Evolutionary conservation across 1,140 invertebrate genomes (phyloP).

Genomic region (Cepaea nemoralis): DNA sequence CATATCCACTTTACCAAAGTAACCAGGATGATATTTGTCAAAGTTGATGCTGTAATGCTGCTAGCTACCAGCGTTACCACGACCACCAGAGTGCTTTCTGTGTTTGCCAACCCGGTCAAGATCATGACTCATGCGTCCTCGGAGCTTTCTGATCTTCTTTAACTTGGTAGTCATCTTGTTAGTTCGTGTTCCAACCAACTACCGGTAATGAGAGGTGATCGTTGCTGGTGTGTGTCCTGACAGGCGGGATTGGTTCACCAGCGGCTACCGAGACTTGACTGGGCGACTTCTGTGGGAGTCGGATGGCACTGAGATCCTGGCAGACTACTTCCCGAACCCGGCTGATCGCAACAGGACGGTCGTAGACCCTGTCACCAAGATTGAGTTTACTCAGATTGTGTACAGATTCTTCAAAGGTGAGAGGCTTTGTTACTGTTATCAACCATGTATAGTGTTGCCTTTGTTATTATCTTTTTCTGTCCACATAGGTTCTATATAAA

Average conservation of each 20-base stretch:
- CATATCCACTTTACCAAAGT: too few species aligned
- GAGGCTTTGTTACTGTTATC: too few species aligned
- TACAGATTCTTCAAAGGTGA: neutral
- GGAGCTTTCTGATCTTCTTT: too few species aligned
- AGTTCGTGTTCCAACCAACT: neutral
- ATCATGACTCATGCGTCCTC: too few species aligned
- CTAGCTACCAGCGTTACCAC: neutral
- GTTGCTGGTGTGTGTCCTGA: neutral
- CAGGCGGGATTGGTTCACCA: conserved; percentile 16
- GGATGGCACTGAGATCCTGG: neutral
- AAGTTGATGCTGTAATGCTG: too few species aligned
- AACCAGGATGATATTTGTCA: too few species aligned
- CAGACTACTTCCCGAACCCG: neutral
- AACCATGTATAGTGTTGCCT: too few species aligned
- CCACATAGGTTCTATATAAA: too few species aligned
- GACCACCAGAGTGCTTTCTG: too few species aligned
- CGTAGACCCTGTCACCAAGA: neutral
- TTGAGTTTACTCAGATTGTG: neutral
- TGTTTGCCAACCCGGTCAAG: neutral
- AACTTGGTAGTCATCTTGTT: too few species aligned
- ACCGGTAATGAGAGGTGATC: neutral
- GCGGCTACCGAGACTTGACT: neutral
- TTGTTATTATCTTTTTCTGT: too few species aligned
- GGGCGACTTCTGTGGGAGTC: neutral
- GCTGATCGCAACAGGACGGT: neutral